Evolutionary conservation across 2,797 vertebrate species (phyloP).

Genomic region (Pantherophis alleghaniensis): DNA sequence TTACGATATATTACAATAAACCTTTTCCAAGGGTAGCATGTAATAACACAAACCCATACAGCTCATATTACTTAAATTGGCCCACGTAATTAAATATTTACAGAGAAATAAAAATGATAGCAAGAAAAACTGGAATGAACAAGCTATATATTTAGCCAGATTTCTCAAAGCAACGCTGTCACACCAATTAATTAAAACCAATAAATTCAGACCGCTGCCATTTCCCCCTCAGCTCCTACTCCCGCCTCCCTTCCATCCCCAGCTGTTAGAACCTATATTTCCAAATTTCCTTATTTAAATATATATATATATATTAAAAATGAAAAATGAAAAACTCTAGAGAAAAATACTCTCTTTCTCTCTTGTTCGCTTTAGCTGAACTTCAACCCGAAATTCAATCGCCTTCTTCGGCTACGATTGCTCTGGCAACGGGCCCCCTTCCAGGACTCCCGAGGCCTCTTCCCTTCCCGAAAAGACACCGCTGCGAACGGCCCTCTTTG

Average conservation of each 20-base stretch:
- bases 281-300: constrained; percentile 5
- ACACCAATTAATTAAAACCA: constrained; percentile 66
- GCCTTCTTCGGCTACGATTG: background rate
- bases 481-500: too few species aligned
- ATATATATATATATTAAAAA: too few species aligned
- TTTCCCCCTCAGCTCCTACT: background rate
- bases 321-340: background rate
- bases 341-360: background rate
- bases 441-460: too few species aligned
- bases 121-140: constrained; percentile 46
- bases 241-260: background rate
- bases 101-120: constrained; percentile 45
- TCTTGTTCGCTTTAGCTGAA: background rate
- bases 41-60: constrained; percentile 35
- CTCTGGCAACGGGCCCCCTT: too few species aligned
- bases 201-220: constrained; percentile 56
- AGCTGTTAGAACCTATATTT: constrained; percentile 13
- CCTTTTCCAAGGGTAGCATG: constrained; percentile 30
- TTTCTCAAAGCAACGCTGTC: constrained; percentile 52
- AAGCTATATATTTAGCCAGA: constrained; percentile 58
- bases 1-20: constrained; percentile 45
- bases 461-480: rapidly evolving
- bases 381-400: background rate
- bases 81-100: constrained; percentile 67
- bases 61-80: constrained; percentile 50